These are phyloP conservation scores for Lepidocyrtoides sp. DNA, from an alignment of 2,888 invertebrate species.

Conservation along the genomic window DNA sequence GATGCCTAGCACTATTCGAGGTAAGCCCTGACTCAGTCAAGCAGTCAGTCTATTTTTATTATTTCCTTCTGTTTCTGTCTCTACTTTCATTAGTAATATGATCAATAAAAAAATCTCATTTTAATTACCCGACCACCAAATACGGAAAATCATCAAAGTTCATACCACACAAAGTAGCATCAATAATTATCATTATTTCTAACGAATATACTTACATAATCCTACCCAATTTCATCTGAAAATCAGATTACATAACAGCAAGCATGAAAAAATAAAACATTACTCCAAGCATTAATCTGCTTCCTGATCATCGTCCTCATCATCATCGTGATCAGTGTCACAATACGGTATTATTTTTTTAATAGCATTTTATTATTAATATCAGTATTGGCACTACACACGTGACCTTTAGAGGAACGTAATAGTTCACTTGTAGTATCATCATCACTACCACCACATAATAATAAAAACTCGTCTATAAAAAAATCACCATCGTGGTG, in stretches of 20 bases:
- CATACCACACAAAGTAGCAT: background rate
- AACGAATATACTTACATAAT: no score
- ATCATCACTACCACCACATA: no score
- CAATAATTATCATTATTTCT: background rate
- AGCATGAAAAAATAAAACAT: no score
- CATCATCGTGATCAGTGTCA: conserved; percentile 52
- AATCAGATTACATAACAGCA: conserved; percentile 47
- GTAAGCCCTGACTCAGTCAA: conserved; percentile 80
- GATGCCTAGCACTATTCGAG: conserved; percentile 86
- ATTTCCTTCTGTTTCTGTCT: background rate
- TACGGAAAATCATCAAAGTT: background rate
- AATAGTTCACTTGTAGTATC: conserved; percentile 27
- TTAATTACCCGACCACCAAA: background rate
- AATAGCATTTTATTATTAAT: conserved; percentile 26
- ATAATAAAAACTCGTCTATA: no score
- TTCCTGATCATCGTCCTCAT: conserved; percentile 34
- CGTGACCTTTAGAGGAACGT: conserved; percentile 70
- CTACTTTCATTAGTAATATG: background rate
- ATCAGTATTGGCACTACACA: conserved; percentile 53
- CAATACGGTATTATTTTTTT: conserved; percentile 53
- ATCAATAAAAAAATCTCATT: background rate
- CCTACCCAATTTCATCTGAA: no score
- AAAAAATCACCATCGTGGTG: background rate
- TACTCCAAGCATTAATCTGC: no score
- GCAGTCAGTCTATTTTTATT: background rate